A percentile compares a stretch with the other conserved stretches of the same genome.
phyloP scores from a whole-genome alignment of 1,140 invertebrate species.

The Carcinoscorpius rotundicauda region DNA sequence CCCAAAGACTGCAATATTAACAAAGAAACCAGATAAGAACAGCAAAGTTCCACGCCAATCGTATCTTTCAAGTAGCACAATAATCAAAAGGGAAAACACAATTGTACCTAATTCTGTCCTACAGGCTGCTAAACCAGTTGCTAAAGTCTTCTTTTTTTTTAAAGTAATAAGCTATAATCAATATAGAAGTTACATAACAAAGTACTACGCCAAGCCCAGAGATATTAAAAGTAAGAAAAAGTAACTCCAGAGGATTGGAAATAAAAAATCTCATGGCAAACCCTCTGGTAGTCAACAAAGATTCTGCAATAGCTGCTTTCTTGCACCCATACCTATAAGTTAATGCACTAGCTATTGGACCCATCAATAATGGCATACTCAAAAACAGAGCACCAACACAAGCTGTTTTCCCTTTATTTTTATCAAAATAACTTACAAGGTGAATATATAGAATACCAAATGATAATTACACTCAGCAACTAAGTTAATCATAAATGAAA shows the following conservation, averaged over 20 bases:
- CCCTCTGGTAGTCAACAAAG: conserved; percentile 58
- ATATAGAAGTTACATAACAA: conserved; percentile 64
- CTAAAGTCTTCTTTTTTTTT: conserved; percentile 76
- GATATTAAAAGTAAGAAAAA: conserved; percentile 36
- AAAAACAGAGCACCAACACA: conserved; percentile 77
- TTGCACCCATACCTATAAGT: conserved; percentile 77
- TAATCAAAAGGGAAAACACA: conserved; percentile 75
- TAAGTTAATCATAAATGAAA: conserved; percentile 77
- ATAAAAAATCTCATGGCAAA: conserved; percentile 61
- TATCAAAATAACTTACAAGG: conserved; percentile 69
- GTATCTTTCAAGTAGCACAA: conserved; percentile 57
- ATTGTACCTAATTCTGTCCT: conserved; percentile 73
- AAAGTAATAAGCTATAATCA: conserved; percentile 93
- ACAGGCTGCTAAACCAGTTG: conserved; percentile 83
- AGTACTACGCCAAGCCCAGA: conserved; percentile 38
- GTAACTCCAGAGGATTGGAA: conserved; percentile 26
- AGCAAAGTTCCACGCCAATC: conserved; percentile 77
- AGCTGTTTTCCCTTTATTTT: conserved; percentile 67
- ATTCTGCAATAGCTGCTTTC: conserved; percentile 58
- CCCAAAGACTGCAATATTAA: conserved; percentile 78
- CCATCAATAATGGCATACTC: conserved; percentile 75
- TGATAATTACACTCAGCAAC: conserved; percentile 91
- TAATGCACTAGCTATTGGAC: conserved; percentile 74
- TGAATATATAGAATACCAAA: conserved; percentile 81
- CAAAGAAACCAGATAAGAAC: conserved; percentile 66